Evolutionary conservation across 92 coral and sea anemone genomes (phyloP), one percentile per base, ranked within the genome.

Genomic region (Anthopleura xanthogrammica): DNA sequence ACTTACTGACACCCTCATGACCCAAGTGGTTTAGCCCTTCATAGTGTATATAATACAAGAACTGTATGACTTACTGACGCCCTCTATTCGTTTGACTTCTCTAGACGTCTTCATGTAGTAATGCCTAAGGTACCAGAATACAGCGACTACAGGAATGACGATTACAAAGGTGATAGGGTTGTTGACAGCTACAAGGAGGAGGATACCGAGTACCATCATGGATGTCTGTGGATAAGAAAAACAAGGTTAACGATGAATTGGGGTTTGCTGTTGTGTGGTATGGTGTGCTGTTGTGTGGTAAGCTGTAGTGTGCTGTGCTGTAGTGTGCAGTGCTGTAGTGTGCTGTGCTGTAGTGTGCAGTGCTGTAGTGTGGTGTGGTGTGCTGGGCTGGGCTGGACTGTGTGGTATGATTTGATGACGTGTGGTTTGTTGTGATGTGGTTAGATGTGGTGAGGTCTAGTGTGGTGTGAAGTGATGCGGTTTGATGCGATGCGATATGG

Each of bases 71-170:
- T 89, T 84, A 89, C 92, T 86, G 60, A 83, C 86, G 50, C 92
- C 92, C 78, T 89, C 92, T 48, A 89, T 89, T 60, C 92, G 54
- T 65, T 89, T 89, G 84, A 89, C 88, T 80, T 89, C 92, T 46
- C 92, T 72, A 17, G 89, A 85, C 19, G 92, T 81, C n/a, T 80
- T 86, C 92, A 89, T 89, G 79, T 86, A 89, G 77, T 89, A 87
- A 16, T 84, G 79, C 52, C 92, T 83, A 79, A 89, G 72, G 66
- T 52, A 86, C 81, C 83, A 39, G 71, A 89, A 89, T 40, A 86
- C 2, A 39, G 77, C 22, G 14, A 89, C 65, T n/a, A 89, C 80
- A 22, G 92, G 92, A 19, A 89, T 73, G 16, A 89, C 92, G n/a
- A 89, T 80, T n/a, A 85, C 87, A 65, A 89, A 89, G 29, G 92